Evolutionary conservation across 1,140 invertebrate species (phyloP), one percentile per base, ranked within the genome.

Genomic region (Drosophila fuyamai): DNA sequence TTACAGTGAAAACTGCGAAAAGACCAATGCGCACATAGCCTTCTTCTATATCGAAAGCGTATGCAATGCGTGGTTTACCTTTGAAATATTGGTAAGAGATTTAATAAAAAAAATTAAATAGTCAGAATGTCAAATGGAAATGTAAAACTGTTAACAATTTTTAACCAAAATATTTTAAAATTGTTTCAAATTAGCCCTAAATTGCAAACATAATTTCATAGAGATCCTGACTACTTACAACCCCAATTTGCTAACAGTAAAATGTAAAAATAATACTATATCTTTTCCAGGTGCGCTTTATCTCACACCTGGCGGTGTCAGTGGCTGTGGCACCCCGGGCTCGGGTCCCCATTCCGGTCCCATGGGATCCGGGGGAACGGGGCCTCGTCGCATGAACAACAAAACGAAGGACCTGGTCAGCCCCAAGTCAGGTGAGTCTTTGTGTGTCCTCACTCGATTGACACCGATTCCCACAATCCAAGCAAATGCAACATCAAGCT

Each of bases 1-100:
- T 97, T 70, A 96, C 97, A 41, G 96, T 98, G 76, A 94, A 94
- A 58, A 96, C 95, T 27, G 94, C 96, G 18, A 94, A n/a, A n/a
- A 96, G 91, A 99, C 98, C 18, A 98, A 99, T 93, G 98, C 98
- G 47, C 98, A 99, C 93, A 95, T 97, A 75, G 98, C 97, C 78
- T 99, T 99, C 94, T 99, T 99, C 94, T 99, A 99, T 94, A 98
- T 99, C 83, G 99, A 99, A 94, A 98, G 98, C 94, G 95, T 99
- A 57, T 99, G 99, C 94, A 99, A 99, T 94, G 98, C 98, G 38
- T 99, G 99, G 99, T 99, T 99, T 93, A 99, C 98, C 1, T 95
- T 99, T 76, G 99, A 99, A 93, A 99, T 99, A 89, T 94, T 99
- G 62, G 96, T 92, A 63, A 92, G 79, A 9, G 4, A 38, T 27